Base-by-base conservation (phyloP, 2,888 invertebrate genomes). In the Sinohyriopsis cumingii region DNA sequence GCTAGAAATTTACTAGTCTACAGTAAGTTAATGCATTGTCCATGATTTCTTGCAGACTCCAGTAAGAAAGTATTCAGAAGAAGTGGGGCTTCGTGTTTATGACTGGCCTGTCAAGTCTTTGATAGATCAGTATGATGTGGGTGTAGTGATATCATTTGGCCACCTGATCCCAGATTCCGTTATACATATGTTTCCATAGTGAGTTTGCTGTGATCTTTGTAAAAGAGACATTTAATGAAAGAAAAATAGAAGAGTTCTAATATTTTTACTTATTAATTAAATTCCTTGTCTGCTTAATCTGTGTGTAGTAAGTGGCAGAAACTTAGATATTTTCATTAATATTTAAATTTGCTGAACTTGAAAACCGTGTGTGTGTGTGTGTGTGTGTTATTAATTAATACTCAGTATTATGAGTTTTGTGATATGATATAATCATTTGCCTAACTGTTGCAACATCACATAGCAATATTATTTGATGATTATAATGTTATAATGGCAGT, bases 61-160 rank as follows among this genome's bases (percentile, higher is more conserved):
- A 59, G 93, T 97, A 5, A 92, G 92, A 71, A 92, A 92, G 72
- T 96, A 93, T 92, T 94, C 96, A 0, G 86, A 90, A 33, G 83
- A 92, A 25, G 91, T 93, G 82, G 91, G 93, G 55, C 91, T 95
- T 28, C 87, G 87, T 22, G 86, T 94, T 24, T 92, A 93, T 80
- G 87, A 91, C 72, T 97, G 96, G 96, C 89, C 91, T 2, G 64
- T 84, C 7, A 55, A 55, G 7, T 33, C 75, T 20, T 59, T 76
- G 53, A 74, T 66, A 12, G 86, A 89, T 20, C 90, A 92, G 66
- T 97, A 94, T 91, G 94, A 98, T 87, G 90, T 98, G 72, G 98
- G 98, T 6, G 91, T 98, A 64, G 95, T 98, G 53, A 96, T 95
- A 2, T 97, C 98, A 0, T 98, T 98, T 92, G 98, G 98, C 0